Percentiles rank a stretch among this genome's conserved stretches.
phyloP scores from a whole-genome alignment of 2,797 vertebrate genomes.

The Spinus olivaceus region DNA sequence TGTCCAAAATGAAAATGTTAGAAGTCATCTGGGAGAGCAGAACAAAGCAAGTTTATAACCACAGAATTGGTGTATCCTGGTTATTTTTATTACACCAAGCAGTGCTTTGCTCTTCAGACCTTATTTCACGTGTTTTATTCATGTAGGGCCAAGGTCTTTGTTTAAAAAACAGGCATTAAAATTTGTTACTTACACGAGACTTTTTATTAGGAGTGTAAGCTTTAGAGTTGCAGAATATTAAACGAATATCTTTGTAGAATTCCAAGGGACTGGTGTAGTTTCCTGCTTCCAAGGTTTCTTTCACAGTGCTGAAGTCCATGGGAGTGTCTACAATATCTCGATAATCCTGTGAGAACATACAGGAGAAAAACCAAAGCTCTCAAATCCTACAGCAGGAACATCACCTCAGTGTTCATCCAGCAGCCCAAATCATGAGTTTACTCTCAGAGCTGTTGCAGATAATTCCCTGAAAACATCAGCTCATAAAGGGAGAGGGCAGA shows the following conservation, averaged over 20 bases:
- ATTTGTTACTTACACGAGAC: conserved; percentile 83
- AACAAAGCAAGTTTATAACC: neutral
- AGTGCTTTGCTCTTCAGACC: neutral
- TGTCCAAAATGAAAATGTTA: neutral
- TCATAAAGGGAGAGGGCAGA: neutral
- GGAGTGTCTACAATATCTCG: conserved; percentile 94
- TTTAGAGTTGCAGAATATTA: conserved; percentile 98
- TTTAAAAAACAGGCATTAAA: neutral
- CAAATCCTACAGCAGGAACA: neutral
- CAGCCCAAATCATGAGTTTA: neutral
- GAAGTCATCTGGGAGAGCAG: neutral
- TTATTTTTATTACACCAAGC: neutral
- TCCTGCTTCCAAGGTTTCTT: conserved; percentile 86
- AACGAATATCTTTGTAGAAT: conserved; percentile 93
- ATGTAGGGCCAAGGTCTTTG: neutral
- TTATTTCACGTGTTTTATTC: neutral
- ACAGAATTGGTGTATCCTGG: neutral
- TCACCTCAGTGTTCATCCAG: neutral
- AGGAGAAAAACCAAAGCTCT: neutral
- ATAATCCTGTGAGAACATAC: conserved; percentile 81
- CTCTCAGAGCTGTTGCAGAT: neutral
- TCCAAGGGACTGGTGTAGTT: conserved; percentile 94
- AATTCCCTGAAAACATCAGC: neutral
- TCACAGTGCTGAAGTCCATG: conserved; percentile 95
- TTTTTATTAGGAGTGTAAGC: conserved; percentile 99